Percentiles rank a stretch among this genome's conserved stretches.
phyloP scores from a whole-genome alignment of 1,140 invertebrate species.

The Aphidius gifuensis region DNA sequence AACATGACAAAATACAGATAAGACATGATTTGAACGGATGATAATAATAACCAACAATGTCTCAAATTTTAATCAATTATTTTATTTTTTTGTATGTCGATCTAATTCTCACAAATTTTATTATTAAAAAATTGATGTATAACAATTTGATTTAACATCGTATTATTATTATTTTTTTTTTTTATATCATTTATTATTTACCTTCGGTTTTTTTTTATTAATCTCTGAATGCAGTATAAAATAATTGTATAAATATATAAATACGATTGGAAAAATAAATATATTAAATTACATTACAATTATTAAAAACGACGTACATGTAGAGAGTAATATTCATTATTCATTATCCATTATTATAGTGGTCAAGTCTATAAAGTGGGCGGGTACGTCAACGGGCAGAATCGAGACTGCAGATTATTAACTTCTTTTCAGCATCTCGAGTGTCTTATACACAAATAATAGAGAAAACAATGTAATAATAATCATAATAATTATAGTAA shows the following conservation, averaged over 20 bases:
- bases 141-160: neutral
- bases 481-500: neutral
- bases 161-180: neutral
- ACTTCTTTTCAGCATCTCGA: neutral
- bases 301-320: constrained; percentile 50
- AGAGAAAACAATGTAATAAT: neutral
- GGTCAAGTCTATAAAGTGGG: constrained; percentile 41
- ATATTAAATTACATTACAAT: constrained; percentile 50
- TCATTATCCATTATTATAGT: constrained; percentile 34
- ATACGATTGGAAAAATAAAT: constrained; percentile 55
- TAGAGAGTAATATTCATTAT: constrained; percentile 36
- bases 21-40: too few relatives aligned
- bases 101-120: too few relatives aligned
- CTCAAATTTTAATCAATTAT: too few relatives aligned
- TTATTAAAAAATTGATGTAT: too few relatives aligned
- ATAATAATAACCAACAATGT: too few relatives aligned
- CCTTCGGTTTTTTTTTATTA: constrained; percentile 20
- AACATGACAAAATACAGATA: too few relatives aligned
- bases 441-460: neutral
- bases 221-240: constrained; percentile 48
- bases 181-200: constrained; percentile 23
- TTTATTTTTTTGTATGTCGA: too few relatives aligned
- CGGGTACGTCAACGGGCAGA: constrained; percentile 1
- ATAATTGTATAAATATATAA: constrained; percentile 56
- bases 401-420: neutral